These are phyloP conservation scores for Cephus pygmeus DNA, from an alignment of 2,888 invertebrate species.

Conservation along the genomic window DNA sequence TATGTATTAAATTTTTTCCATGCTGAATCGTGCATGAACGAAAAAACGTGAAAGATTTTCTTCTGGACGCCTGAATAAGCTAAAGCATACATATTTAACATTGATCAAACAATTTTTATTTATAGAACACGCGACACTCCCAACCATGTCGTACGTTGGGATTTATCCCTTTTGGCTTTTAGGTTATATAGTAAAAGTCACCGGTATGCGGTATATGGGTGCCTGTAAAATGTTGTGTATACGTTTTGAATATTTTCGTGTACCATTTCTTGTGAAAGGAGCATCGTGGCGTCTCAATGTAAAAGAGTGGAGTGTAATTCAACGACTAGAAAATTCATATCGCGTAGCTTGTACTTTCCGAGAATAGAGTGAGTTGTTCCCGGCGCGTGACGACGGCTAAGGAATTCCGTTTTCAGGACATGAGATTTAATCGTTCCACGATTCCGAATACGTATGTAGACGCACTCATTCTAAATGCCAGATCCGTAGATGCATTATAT, in stretches of 20 bases:
- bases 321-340: not conserved
- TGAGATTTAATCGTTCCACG: not conserved
- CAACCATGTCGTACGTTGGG: not conserved
- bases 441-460: not conserved
- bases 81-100: conserved; percentile 12
- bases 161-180: not conserved
- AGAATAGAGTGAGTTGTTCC: not conserved
- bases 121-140: conserved; percentile 10
- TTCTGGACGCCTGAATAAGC: not conserved
- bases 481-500: not conserved
- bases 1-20: not conserved
- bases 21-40: not conserved
- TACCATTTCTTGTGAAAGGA: not conserved
- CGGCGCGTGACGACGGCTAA: not conserved
- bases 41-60: not conserved
- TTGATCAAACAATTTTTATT: conserved; percentile 40
- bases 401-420: not conserved
- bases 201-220: not conserved
- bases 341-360: not conserved
- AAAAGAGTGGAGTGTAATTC: not conserved
- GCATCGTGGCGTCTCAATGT: not conserved
- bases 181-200: not conserved
- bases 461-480: not conserved
- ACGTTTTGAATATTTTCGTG: not conserved
- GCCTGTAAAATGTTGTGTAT: not conserved